Base-by-base conservation (phyloP, 2,797 vertebrate species). In the Columba guinea region DNA sequence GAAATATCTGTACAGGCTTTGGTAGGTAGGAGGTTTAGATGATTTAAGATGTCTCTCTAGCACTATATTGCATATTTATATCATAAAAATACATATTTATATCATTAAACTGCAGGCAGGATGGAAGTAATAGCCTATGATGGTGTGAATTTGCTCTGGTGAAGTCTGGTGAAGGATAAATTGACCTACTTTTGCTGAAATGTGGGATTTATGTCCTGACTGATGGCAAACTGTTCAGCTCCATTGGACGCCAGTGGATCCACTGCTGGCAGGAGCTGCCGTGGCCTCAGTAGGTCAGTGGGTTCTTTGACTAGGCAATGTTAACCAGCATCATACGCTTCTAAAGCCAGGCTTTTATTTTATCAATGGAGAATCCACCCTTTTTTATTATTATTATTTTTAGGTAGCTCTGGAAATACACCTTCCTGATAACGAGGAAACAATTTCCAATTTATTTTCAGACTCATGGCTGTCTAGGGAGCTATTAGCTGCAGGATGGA, bases 391-490 rank as follows among this genome's bases (percentile, higher is more conserved):
- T 65, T 41, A 28, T 53, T 55, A 82, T 37, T 73, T 82, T 59
- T 9, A 9, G 73, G 63, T 53, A 37, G 59, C 81, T 76, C n/a
- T 76, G 82, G 87, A 89, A 93, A 87, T 44, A 21, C 79, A 79
- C 79, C 73, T 90, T 74, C 79, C 15, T 24, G 79, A 77, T 68
- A 70, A 60, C 2, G 49, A 88, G 88, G 88, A 77, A 94, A 87
- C 52, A 59, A 88, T 91, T 90, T 76, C n/a, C 27, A 28, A 63
- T 63, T 69, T 87, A 67, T 90, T 68, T 84, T 49, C 85, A 90
- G 93, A 87, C 70, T 86, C 86, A 28, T 65, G 67, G 52, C 75
- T 84, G 93, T 69, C 93, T 91, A 86, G 91, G 93, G 89, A 94
- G 83, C 89, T 89, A 59, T 90, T 91, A 84, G 41, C 46, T 90